Evolutionary conservation across 2,113 vertebrate genomes (phyloP).

Genomic region (Baryphthengus martii): DNA sequence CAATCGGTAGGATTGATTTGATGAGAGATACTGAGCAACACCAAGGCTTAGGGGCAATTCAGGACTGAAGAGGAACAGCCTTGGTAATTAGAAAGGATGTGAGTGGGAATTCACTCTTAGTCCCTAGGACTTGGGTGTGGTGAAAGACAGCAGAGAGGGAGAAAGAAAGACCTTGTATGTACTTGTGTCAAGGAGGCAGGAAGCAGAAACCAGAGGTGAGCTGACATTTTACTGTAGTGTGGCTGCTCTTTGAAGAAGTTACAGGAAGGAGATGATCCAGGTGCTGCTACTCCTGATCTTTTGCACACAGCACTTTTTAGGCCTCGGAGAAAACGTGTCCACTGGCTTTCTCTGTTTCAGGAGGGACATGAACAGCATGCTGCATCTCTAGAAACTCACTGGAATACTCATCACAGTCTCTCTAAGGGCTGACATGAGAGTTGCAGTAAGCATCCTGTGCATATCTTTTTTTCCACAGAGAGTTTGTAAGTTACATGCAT

Average conservation of each 20-base stretch:
- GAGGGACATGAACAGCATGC: neutral
- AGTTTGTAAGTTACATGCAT: neutral
- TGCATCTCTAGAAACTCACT: neutral
- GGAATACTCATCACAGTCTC: neutral
- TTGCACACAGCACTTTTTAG: neutral
- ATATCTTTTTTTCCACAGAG: neutral
- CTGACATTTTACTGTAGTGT: neutral
- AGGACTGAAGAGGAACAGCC: neutral
- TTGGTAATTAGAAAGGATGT: neutral
- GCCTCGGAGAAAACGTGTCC: neutral
- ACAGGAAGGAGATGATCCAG: neutral
- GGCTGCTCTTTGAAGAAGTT: neutral
- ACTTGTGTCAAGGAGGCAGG: neutral
- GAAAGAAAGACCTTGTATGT: neutral
- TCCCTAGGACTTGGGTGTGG: neutral
- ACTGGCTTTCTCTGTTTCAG: neutral
- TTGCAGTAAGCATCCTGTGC: neutral
- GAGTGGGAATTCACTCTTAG: neutral
- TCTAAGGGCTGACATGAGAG: neutral
- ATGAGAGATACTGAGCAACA: neutral
- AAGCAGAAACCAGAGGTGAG: neutral
- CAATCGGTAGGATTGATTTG: neutral
- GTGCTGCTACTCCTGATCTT: neutral
- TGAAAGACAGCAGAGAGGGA: neutral
- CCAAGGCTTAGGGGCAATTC: neutral